These are phyloP conservation scores for Polypterus senegalus DNA, from an alignment of 2,113 vertebrate species.

Conservation along the genomic window DNA sequence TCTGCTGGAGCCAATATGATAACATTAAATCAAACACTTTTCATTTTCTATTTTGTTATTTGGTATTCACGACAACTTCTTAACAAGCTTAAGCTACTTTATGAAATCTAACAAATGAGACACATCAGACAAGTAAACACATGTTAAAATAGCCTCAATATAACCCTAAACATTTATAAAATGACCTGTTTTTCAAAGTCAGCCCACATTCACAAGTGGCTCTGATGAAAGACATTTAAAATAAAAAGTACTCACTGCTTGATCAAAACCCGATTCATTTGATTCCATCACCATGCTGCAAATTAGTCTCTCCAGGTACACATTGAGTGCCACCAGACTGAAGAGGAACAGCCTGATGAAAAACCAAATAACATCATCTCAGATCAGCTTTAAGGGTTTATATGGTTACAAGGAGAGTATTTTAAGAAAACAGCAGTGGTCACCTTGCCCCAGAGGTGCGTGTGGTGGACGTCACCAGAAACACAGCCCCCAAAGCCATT, in stretches of 20 bases:
- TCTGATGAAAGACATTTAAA: too few species aligned
- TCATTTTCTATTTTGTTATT: too few species aligned
- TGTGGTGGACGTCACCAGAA: conserved; percentile 48
- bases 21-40: too few species aligned
- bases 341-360: conserved; percentile 41
- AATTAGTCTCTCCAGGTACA: conserved; percentile 52
- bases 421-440: neutral
- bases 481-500: conserved; percentile 38
- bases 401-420: neutral
- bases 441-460: conserved; percentile 57
- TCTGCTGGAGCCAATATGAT: too few species aligned
- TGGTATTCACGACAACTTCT: too few species aligned
- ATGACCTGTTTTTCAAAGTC: too few species aligned
- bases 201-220: too few species aligned
- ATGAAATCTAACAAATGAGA: too few species aligned
- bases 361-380: neutral
- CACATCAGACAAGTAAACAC: too few species aligned
- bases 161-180: too few species aligned
- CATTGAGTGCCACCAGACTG: conserved; percentile 43
- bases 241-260: conserved; percentile 37
- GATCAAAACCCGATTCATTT: conserved; percentile 34
- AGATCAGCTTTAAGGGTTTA: neutral
- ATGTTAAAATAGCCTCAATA: too few species aligned
- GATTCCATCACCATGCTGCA: conserved; percentile 37
- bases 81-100: too few species aligned